A percentile compares a stretch with the other conserved stretches of the same genome.
These are phyloP conservation scores for Thymelicus sylvestris DNA, from an alignment of 2,888 invertebrate genomes.

Conservation along the genomic window DNA sequence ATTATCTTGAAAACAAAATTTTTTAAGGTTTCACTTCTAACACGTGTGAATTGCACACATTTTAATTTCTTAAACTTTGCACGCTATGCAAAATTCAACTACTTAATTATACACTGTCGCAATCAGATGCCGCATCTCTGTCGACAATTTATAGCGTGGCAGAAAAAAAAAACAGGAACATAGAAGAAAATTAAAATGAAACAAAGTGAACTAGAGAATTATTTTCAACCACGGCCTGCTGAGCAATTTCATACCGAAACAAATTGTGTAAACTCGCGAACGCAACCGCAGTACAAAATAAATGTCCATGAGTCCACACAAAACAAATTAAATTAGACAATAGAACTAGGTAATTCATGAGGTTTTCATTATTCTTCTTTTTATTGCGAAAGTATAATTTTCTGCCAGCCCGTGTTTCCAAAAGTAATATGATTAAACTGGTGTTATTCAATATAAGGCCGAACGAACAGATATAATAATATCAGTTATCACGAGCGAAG, in stretches of 20 bases:
- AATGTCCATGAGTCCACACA: neutral
- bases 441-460: no score
- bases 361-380: no score
- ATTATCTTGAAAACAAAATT: no score
- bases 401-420: no score
- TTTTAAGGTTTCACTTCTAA: no score
- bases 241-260: neutral
- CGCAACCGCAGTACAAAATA: slow-evolving; percentile 11
- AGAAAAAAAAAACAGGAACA: neutral
- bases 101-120: neutral
- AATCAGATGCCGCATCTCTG: neutral
- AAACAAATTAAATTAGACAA: neutral
- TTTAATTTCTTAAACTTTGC: no score
- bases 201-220: neutral
- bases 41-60: no score
- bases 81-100: neutral
- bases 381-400: no score
- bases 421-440: no score
- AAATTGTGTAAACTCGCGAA: slow-evolving; percentile 15
- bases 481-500: neutral
- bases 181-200: slow-evolving; percentile 1
- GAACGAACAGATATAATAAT: no score
- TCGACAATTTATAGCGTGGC: neutral
- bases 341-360: no score
- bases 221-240: neutral